These are phyloP conservation scores for Tadarida brasiliensis DNA, from an alignment of 2,797 vertebrate species.

Conservation along the genomic window DNA sequence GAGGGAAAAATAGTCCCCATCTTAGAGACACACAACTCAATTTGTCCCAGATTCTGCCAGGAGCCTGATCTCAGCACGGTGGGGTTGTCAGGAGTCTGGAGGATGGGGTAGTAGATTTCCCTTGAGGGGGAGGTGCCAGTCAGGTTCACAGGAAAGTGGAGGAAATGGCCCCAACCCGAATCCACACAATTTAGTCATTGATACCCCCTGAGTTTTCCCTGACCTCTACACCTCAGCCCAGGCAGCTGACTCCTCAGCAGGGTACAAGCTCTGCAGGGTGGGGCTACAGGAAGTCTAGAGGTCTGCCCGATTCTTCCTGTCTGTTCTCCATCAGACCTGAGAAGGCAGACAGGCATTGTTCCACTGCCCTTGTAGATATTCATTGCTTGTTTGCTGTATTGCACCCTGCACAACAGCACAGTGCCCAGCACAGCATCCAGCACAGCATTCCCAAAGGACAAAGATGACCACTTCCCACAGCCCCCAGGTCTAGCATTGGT, in stretches of 20 bases:
- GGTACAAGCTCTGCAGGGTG: neutral
- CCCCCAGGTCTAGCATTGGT: neutral
- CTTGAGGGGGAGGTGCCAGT: neutral
- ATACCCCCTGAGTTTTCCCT: neutral
- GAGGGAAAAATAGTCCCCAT: neutral
- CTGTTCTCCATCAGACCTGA: neutral
- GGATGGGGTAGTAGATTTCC: neutral
- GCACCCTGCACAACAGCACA: neutral
- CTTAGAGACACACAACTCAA: neutral
- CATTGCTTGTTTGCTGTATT: neutral
- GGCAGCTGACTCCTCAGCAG: neutral
- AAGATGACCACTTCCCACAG: fast-evolving
- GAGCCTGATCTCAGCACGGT: neutral
- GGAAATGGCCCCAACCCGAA: neutral
- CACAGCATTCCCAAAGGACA: neutral
- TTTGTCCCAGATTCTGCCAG: neutral
- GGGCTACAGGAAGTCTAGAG: neutral
- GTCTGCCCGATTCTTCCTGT: neutral
- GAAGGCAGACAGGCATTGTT: neutral
- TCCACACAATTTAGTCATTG: neutral
- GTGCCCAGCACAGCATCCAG: too few species aligned
- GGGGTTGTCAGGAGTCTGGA: neutral
- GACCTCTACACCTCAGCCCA: neutral
- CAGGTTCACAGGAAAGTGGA: neutral
- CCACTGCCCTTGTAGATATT: neutral